Conservation (phyloP, 2,113 vertebrate genomes). For the Megaceryle torquata region DNA sequence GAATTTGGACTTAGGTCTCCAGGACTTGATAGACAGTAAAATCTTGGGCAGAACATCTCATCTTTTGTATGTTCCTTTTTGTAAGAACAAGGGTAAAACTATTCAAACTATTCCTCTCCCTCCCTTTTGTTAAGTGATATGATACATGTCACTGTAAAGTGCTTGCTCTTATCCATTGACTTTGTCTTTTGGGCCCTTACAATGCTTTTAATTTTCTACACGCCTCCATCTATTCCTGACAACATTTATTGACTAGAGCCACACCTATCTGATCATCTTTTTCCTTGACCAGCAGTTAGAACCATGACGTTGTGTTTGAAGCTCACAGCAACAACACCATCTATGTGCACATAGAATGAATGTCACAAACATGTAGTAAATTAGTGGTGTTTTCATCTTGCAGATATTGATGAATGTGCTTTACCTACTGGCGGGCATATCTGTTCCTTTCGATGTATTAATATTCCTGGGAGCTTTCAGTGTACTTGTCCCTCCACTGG, state of each 20-base stretch:
- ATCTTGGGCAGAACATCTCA: neutral
- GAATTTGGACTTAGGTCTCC: neutral
- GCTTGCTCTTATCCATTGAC: neutral
- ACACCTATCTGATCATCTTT: neutral
- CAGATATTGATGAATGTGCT: constrained; percentile 97
- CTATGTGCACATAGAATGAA: neutral
- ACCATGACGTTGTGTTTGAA: neutral
- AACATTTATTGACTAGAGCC: neutral
- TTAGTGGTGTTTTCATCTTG: neutral
- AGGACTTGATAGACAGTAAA: neutral
- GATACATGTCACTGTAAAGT: neutral
- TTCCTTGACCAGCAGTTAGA: neutral
- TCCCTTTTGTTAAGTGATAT: neutral
- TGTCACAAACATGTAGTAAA: neutral
- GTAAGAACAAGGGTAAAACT: neutral
- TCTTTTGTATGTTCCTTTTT: neutral
- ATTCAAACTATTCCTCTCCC: neutral
- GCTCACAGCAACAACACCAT: accelerated
- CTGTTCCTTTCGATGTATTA: constrained; percentile 89
- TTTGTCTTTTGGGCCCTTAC: neutral
- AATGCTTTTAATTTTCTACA: neutral
- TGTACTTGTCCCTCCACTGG: constrained; percentile 87
- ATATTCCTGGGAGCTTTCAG: constrained; percentile 91
- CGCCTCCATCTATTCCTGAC: neutral
- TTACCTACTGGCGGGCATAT: constrained; percentile 95